Percentiles rank a stretch among this genome's conserved stretches.
These are phyloP conservation scores for Brenthis daphne DNA, from an alignment of 2,888 invertebrate genomes.

Conservation along the genomic window DNA sequence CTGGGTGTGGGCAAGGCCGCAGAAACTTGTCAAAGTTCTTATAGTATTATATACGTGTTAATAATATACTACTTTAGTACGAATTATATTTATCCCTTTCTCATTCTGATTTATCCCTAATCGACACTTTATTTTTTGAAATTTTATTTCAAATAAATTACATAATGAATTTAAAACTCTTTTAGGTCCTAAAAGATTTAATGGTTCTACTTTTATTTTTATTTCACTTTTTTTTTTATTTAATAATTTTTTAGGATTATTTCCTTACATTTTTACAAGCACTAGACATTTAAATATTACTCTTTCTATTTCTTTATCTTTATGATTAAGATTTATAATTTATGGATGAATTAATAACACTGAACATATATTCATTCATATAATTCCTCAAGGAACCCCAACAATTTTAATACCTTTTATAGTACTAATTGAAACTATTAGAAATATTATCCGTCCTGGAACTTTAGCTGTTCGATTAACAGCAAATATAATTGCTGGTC, in stretches of 20 bases:
- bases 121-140: conserved; percentile 74
- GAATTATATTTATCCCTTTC: too few species aligned
- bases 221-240: conserved; percentile 84
- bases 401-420: conserved; percentile 85
- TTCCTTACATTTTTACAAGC: conserved; percentile 85
- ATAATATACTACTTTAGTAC: too few species aligned
- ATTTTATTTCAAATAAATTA: conserved; percentile 67
- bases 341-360: conserved; percentile 84
- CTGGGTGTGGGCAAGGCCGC: too few species aligned
- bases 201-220: conserved; percentile 81
- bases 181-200: conserved; percentile 66
- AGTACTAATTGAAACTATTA: conserved; percentile 88
- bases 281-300: conserved; percentile 85
- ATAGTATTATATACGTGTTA: too few species aligned
- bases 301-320: conserved; percentile 81
- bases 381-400: conserved; percentile 85
- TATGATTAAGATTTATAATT: conserved; percentile 86
- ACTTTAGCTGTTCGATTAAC: conserved; percentile 87
- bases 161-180: conserved; percentile 83
- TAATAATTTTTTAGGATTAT: conserved; percentile 87
- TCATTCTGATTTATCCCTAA: too few species aligned
- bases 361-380: conserved; percentile 84
- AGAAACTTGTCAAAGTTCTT: not conserved
- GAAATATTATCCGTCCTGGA: conserved; percentile 86
- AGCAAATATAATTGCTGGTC: conserved; percentile 90